phyloP scores from a whole-genome alignment of 2,113 vertebrate species.

The Nerophis lumbriciformis region DNA sequence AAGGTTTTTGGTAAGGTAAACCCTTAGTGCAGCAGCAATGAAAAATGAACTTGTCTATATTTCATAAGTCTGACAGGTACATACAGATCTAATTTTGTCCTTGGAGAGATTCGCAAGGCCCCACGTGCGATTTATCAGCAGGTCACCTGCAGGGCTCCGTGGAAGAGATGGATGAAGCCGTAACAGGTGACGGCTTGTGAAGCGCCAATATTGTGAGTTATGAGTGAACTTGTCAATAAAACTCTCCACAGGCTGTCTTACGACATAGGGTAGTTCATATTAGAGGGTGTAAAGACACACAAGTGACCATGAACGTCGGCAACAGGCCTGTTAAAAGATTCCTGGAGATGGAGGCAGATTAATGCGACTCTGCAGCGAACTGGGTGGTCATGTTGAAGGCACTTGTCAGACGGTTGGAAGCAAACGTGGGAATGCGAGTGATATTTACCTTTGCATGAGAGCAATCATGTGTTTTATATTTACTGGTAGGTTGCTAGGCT shows the following conservation, averaged over 20 bases:
- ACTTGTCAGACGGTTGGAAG: slow-evolving; percentile 46
- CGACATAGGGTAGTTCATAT: slow-evolving; percentile 18
- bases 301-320: slow-evolving; percentile 33
- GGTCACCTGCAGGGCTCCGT: slow-evolving; percentile 55
- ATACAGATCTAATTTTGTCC: slow-evolving; percentile 67
- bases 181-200: slow-evolving; percentile 47
- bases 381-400: slow-evolving; percentile 38
- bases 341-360: slow-evolving; percentile 25
- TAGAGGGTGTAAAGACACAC: slow-evolving; percentile 42
- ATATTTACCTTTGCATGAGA: slow-evolving; percentile 29
- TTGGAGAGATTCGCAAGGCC: slow-evolving; percentile 57
- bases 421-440: slow-evolving; percentile 24
- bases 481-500: slow-evolving; percentile 23
- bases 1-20: slow-evolving; percentile 24
- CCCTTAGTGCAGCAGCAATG: slow-evolving; percentile 29
- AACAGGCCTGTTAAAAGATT: slow-evolving; percentile 24
- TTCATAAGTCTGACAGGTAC: slow-evolving; percentile 65
- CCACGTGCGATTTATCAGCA: slow-evolving; percentile 57
- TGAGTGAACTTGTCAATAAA: slow-evolving; percentile 45
- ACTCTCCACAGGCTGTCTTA: slow-evolving; percentile 31
- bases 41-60: slow-evolving; percentile 47
- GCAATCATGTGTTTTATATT: slow-evolving; percentile 31
- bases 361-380: slow-evolving; percentile 30
- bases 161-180: slow-evolving; percentile 59
- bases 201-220: slow-evolving; percentile 50